Evolutionary conservation across 2,888 invertebrate genomes (phyloP).

Genomic region (Drosophila fungiperda): DNA sequence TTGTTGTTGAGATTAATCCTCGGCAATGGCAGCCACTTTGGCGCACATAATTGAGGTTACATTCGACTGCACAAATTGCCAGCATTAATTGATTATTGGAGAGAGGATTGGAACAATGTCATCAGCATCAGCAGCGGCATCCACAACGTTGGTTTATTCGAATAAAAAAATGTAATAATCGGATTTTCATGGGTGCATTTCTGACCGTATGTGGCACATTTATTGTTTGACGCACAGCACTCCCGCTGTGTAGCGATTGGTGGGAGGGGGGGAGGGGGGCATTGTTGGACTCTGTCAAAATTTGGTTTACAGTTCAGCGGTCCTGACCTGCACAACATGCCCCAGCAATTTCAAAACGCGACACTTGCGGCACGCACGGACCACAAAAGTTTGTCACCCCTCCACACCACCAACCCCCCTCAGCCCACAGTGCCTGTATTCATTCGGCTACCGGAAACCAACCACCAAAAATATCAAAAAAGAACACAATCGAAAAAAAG

Average conservation of each 20-base stretch:
- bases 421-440: background rate
- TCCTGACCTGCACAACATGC: constrained; percentile 61
- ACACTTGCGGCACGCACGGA: constrained; percentile 56
- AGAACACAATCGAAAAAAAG: background rate
- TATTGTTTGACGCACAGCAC: constrained; percentile 58
- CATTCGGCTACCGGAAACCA: constrained; percentile 44
- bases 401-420: background rate
- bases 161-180: constrained; percentile 73
- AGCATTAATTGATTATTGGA: constrained; percentile 75
- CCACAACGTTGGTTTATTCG: constrained; percentile 13
- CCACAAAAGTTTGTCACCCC: constrained; percentile 52
- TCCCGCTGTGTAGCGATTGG: constrained; percentile 26
- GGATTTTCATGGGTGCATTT: constrained; percentile 75
- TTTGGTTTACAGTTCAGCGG: constrained; percentile 32
- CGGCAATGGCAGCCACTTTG: constrained; percentile 68
- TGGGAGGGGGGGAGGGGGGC: too few species aligned
- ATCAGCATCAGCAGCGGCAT: constrained; percentile 22
- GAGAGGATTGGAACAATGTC: constrained; percentile 20
- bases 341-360: constrained; percentile 54
- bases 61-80: constrained; percentile 78
- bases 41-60: constrained; percentile 80
- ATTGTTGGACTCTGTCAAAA: constrained; percentile 32
- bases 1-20: constrained; percentile 69
- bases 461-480: constrained; percentile 54
- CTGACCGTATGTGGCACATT: constrained; percentile 66